A percentile compares a stretch with the other conserved stretches of the same genome.
phyloP scores from a whole-genome alignment of 2,113 vertebrate species.

The Calonectris borealis region DNA sequence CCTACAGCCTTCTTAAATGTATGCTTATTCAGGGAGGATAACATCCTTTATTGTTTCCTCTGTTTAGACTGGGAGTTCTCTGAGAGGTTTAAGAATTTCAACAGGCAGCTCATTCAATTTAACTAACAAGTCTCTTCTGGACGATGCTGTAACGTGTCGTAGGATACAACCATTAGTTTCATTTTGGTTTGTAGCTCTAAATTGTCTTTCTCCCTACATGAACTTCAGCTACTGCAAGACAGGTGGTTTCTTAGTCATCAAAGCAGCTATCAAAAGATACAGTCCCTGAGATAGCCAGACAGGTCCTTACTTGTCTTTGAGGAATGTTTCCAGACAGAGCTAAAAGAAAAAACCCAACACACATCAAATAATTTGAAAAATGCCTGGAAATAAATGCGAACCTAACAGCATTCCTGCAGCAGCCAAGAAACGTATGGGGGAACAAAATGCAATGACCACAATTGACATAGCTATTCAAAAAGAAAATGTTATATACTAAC shows the following conservation, averaged over 20 bases:
- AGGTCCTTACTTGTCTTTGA: background rate
- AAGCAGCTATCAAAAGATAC: background rate
- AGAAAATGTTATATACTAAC: background rate
- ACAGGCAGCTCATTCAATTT: background rate
- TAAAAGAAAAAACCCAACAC: background rate
- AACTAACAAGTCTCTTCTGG: background rate
- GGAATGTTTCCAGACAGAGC: background rate
- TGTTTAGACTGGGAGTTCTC: background rate
- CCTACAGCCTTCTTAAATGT: background rate
- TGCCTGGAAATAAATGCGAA: background rate
- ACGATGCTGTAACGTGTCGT: background rate
- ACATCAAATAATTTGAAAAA: background rate
- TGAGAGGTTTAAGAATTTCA: background rate
- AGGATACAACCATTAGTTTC: background rate
- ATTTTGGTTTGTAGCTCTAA: background rate
- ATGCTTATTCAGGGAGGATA: background rate
- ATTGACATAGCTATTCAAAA: background rate
- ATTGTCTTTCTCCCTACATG: background rate
- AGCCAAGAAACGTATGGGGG: background rate
- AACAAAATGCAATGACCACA: background rate
- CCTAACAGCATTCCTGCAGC: background rate
- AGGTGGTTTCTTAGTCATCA: background rate
- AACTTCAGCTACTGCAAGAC: background rate
- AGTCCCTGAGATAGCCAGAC: background rate
- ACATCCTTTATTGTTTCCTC: background rate